These are phyloP conservation scores for Dascillus cervinus DNA, from an alignment of 2,888 invertebrate species.

Conservation along the genomic window DNA sequence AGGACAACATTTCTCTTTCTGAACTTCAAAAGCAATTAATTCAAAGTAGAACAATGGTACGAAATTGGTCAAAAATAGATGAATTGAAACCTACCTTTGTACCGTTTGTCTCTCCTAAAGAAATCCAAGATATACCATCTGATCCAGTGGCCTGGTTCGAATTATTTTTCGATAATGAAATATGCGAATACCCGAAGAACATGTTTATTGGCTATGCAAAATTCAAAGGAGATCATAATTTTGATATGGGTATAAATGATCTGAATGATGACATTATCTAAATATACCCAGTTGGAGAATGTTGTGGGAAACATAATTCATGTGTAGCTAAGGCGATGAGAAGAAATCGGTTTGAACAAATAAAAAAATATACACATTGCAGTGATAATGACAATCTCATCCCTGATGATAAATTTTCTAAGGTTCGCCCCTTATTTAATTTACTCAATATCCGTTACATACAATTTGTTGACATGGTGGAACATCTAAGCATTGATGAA, in stretches of 20 bases:
- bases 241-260: too few relatives aligned
- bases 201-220: too few relatives aligned
- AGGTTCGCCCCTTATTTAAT: conserved; percentile 13
- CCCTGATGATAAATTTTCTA: conserved; percentile 13
- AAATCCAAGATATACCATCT: too few relatives aligned
- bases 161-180: too few relatives aligned
- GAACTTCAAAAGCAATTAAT: too few relatives aligned
- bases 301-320: conserved; percentile 5
- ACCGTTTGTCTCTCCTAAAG: too few relatives aligned
- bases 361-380: conserved; percentile 4
- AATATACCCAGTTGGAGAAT: conserved; percentile 3
- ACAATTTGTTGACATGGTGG: conserved; percentile 5
- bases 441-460: conserved; percentile 12
- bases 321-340: conserved; percentile 10
- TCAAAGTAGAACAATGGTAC: too few relatives aligned
- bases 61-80: too few relatives aligned
- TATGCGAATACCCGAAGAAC: too few relatives aligned
- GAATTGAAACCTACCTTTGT: too few relatives aligned
- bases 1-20: too few relatives aligned
- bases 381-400: conserved; percentile 4
- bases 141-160: too few relatives aligned
- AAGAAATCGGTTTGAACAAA: conserved; percentile 8
- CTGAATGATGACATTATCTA: conserved; percentile 1
- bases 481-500: conserved; percentile 13
- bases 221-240: conserved; percentile 2